Base-by-base conservation (phyloP, 2,888 invertebrate species). In the Xestia xanthographa region DNA sequence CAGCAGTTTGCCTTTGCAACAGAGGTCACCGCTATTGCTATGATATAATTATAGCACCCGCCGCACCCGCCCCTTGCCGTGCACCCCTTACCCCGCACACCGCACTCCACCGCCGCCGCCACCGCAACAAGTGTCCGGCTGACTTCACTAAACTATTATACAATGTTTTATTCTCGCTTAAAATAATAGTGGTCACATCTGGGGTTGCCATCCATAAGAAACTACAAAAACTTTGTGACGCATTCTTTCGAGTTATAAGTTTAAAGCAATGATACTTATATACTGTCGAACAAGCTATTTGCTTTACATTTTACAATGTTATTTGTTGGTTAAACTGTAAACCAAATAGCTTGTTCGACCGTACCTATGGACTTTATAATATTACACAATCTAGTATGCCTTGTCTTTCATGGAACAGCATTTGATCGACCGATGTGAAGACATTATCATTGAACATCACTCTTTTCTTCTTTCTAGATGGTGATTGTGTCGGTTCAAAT, bases 121-220 rank as follows among this genome's bases (percentile, higher is more conserved):
- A 22, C 60, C 53, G 60, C 65, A 56, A 68, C 63, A 75, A 53
- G 69, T 56, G 58, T 50, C 50, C 41, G 43, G 17, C 56, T 48
- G 22, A 58, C 69, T 43, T 45, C 50, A 70, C 58, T 14, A 50
- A 78, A 78, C 58, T 66, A 66, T 66, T 68, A 66, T 45, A 50
- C 75, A 76, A 76, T 29, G 26, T 50, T 66, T 69, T 58, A 58
- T 34, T 56, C 48, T 26, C 14, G 17, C 41, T 65, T 53, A 69
- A 63, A 41, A 50, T 43, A 76, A 76, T n/a, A 69, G 76, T 65
- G 67, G 45, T 22, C 45, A 63, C 53, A 53, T 38, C 53, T 50
- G 60, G n/a, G 41, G 14, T 38, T 26, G 1, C 17, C 26, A 17
- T 14, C 38, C 53, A n/a, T 17, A 41, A 45, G 11, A 62, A 60